Evolutionary conservation across 2,888 invertebrate species (phyloP).

Genomic region (Melanophora roralis): DNA sequence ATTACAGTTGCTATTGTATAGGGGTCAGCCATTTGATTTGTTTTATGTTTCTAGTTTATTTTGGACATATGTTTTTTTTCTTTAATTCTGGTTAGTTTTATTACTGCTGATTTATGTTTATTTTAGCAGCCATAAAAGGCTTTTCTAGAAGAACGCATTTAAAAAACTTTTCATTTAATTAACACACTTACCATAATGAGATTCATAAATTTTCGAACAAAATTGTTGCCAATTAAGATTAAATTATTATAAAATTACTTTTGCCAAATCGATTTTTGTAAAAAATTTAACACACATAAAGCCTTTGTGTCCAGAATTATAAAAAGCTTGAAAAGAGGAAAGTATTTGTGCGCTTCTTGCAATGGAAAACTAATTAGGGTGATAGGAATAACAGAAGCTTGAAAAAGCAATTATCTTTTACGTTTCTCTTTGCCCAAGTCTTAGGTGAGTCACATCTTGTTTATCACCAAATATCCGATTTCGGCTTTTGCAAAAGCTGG

Average conservation of each 20-base stretch:
- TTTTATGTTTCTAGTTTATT: neutral
- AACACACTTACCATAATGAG: slow-evolving; percentile 3
- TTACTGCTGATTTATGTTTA: slow-evolving; percentile 46
- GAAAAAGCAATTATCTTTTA: too few relatives aligned
- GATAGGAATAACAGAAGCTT: too few relatives aligned
- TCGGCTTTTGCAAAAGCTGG: too few relatives aligned
- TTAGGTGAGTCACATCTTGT: too few relatives aligned
- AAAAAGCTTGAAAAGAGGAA: too few relatives aligned
- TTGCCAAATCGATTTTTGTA: too few relatives aligned
- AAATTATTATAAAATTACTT: neutral
- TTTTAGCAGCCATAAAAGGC: slow-evolving; percentile 36
- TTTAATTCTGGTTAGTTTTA: slow-evolving; percentile 34
- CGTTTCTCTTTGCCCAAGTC: too few relatives aligned
- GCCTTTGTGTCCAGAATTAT: too few relatives aligned
- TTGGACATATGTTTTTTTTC: neutral
- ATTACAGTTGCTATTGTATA: neutral
- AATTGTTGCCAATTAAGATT: neutral
- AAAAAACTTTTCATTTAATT: slow-evolving; percentile 44
- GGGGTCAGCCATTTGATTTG: slow-evolving; percentile 12
- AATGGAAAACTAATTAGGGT: too few relatives aligned
- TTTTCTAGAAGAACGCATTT: neutral
- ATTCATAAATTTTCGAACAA: neutral
- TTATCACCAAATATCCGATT: too few relatives aligned
- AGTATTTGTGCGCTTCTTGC: too few relatives aligned
- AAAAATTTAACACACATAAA: too few relatives aligned